Evolutionary conservation across 1,140 invertebrate genomes (phyloP), one percentile per base, ranked within the genome.

Genomic region (Andricus grossulariae): DNA sequence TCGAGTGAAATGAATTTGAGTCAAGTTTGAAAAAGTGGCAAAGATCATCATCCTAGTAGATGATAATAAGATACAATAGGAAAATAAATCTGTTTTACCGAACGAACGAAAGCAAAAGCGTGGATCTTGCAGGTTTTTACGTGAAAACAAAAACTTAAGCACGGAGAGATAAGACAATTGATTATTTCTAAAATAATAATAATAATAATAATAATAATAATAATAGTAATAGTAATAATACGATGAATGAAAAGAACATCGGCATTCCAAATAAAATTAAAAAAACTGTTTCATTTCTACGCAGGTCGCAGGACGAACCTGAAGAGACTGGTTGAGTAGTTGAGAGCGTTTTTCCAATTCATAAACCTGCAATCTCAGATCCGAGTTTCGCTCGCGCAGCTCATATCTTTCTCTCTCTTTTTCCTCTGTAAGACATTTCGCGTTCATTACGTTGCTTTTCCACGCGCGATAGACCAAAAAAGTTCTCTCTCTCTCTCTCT

Each of bases 281-380:
- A 49, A 32, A 77, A 80, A 72, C 50, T 79, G 78, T 73, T 83
- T 86, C 83, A 71, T 70, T 83, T 90, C 85, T 89, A 90, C 83
- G 81, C 86, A 89, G 88, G 87, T 87, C 89, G 88, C 89, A 88
- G 87, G 87, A 91, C 90, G 89, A 91, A 91, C 90, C 90, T 91
- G 90, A 81, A 91, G 83, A 84, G 89, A 90, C 82, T 91, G 90
- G 89, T 88, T 88, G 85, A 90, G 90, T 88, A 91, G 88, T 88
- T 91, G 90, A 79, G 90, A 91, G 85, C 90, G 90, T 86, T 90
- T 91, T 91, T 91, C 90, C 90, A 91, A 90, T 86, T 91, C 89
- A 87, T 90, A 91, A 88, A 91, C 89, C 87, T 91, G 89, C 87
- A 91, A 89, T 90, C 89, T 91, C 86, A 91, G 89, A 87, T 91